Evolutionary conservation across 2,888 invertebrate genomes (phyloP), one percentile per base, ranked within the genome.

Genomic region (Drosophila meridiana): DNA sequence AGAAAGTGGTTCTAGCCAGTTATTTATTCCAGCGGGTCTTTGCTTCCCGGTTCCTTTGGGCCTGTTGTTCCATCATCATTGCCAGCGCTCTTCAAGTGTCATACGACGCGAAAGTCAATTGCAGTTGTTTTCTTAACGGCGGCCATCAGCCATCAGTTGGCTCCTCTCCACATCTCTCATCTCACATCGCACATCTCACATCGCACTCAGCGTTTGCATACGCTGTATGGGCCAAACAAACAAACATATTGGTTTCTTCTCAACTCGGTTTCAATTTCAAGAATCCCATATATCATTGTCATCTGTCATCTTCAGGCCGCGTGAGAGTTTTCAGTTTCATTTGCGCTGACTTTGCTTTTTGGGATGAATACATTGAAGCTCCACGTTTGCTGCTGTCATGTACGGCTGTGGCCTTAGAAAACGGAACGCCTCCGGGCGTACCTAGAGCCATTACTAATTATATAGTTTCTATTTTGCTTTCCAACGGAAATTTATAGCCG

Each of bases 1-100:
- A 84, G 83, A 83, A 83, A 83, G 83, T 83, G 83, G 83, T 83
- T 83, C 83, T 83, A 84, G 79, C 84, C 85, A 84, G 76, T 83
- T 73, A 20, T 72, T 30, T 65, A 61, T 32, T 59, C 68, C 59
- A 30, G 32, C 47, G 56, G 40, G 36, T 40, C 20, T 50, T 20
- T 48, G 60, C 42, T 69, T 52, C 60, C 55, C 66, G 48, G 43
- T 62, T 75, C 64, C 67, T 73, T 71, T 72, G 64, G 69, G 64
- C 71, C 64, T 20, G 47, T 14, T 55, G 63, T 62, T 62, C 68
- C 69, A 64, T 57, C 74, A 63, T 59, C 61, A 66, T 76, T 72
- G 66, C 76, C 72, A 71, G 68, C 64, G 67, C 74, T 78, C 78
- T 69, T 80, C 80, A 80, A 76, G 74, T 76, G 83, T 80, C 81